phyloP scores from a whole-genome alignment of 2,888 invertebrate species.

The Neoaliturus tenellus region DNA sequence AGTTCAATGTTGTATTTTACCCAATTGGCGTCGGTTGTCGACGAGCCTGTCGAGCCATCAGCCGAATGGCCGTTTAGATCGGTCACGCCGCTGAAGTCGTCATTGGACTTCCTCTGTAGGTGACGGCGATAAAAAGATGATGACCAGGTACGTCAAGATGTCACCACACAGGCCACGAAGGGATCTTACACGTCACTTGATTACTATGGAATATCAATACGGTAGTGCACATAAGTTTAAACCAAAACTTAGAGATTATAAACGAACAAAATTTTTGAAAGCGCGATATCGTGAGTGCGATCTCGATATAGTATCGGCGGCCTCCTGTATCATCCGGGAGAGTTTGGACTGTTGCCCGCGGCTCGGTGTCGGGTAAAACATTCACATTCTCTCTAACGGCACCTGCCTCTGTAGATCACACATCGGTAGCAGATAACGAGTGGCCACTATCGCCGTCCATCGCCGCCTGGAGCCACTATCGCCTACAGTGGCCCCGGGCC shows the following conservation, averaged over 20 bases:
- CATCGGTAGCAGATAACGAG: not conserved
- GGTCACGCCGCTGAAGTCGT: not conserved
- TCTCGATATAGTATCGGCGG: not conserved
- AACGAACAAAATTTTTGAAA: no score
- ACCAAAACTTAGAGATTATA: no score
- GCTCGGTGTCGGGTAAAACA: not conserved
- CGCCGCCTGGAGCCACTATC: not conserved
- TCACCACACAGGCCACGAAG: not conserved
- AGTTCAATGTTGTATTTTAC: not conserved
- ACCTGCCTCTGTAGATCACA: conserved; percentile 10
- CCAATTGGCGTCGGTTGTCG: not conserved
- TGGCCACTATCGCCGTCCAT: not conserved
- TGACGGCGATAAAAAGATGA: not conserved
- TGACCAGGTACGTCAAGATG: no score
- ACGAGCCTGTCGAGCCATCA: not conserved
- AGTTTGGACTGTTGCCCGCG: conserved; percentile 2
- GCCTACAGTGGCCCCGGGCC: not conserved
- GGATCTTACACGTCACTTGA: no score
- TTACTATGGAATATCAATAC: no score
- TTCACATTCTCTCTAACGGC: not conserved
- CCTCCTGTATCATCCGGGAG: not conserved
- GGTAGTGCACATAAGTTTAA: no score
- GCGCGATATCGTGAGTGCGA: no score
- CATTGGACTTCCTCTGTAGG: not conserved
- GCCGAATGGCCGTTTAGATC: not conserved